phyloP scores from a whole-genome alignment of 2,797 vertebrate species.

The Hydrolagus colliei region DNA sequence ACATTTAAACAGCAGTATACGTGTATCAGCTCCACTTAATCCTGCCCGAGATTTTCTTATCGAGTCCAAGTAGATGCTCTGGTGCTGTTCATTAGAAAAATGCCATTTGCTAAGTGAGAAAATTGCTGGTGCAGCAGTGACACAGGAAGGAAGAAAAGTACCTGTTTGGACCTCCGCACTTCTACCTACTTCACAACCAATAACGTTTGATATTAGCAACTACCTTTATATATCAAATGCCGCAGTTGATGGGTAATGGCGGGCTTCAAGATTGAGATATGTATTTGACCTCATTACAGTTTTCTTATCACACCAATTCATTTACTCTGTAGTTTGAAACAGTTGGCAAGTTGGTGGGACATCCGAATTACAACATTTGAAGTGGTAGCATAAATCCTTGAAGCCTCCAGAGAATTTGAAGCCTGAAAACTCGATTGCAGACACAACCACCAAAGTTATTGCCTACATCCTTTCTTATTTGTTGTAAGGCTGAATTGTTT shows the following conservation, averaged over 20 bases:
- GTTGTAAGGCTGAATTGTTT: constrained; percentile 29
- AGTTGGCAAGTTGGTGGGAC: not conserved
- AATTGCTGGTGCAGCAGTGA: not conserved
- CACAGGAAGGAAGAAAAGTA: not conserved
- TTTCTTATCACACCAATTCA: constrained; percentile 8
- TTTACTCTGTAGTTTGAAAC: constrained; percentile 3
- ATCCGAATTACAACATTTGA: not conserved
- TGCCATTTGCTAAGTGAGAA: not conserved
- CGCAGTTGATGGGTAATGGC: not conserved
- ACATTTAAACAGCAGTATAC: not conserved
- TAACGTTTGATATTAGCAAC: not conserved
- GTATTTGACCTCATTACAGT: constrained; percentile 13
- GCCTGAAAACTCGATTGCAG: constrained; percentile 29
- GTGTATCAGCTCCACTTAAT: not conserved
- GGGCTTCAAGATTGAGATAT: not conserved
- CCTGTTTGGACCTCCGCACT: not conserved
- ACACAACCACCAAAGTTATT: constrained; percentile 29
- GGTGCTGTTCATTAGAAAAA: not conserved
- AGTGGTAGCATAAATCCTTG: constrained; percentile 21
- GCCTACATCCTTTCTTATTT: constrained; percentile 25
- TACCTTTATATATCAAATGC: not conserved
- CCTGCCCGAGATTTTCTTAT: not conserved
- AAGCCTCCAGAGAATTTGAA: constrained; percentile 17
- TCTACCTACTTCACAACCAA: not conserved
- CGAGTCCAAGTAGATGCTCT: no score